Evolutionary conservation across 2,888 invertebrate species (phyloP).

Genomic region (Leucoptera coffeella): DNA sequence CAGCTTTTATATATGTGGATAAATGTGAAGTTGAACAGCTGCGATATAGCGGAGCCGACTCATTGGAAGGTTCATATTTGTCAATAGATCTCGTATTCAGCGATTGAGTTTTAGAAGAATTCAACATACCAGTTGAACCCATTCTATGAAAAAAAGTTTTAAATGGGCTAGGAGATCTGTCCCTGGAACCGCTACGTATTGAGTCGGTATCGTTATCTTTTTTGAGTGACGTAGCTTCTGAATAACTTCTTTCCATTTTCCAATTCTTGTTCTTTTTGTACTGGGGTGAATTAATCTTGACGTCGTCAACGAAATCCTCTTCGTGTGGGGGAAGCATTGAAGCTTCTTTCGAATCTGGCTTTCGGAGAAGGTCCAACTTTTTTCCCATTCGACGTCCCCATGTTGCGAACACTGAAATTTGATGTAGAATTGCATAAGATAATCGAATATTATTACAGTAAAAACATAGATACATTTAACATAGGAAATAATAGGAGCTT

Average conservation of each 20-base stretch:
- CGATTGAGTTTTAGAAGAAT: conserved; percentile 48
- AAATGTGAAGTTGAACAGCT: conserved; percentile 74
- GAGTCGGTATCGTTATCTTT: conserved; percentile 42
- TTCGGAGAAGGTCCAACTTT: conserved; percentile 67
- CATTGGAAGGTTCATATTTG: conserved; percentile 30
- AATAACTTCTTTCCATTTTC: conserved; percentile 53
- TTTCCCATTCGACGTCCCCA: conserved; percentile 77
- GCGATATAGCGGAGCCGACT: conserved; percentile 53
- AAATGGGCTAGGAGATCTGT: conserved; percentile 59
- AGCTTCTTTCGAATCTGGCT: conserved; percentile 57
- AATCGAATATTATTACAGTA: too few species aligned
- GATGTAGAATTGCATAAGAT: too few species aligned
- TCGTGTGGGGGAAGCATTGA: conserved; percentile 21
- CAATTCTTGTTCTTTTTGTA: conserved; percentile 53
- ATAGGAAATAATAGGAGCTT: too few species aligned
- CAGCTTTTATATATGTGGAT: conserved; percentile 69
- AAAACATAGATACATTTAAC: too few species aligned
- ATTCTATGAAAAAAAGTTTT: conserved; percentile 69
- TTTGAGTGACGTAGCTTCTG: conserved; percentile 36
- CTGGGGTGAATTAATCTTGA: conserved; percentile 26
- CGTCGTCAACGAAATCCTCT: conserved; percentile 21
- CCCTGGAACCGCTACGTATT: conserved; percentile 38
- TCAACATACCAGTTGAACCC: conserved; percentile 71
- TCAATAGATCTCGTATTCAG: conserved; percentile 26
- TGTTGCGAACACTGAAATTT: conserved; percentile 57